phyloP scores from a whole-genome alignment of 2,797 vertebrate species.

The Cyclopterus lumpus region DNA sequence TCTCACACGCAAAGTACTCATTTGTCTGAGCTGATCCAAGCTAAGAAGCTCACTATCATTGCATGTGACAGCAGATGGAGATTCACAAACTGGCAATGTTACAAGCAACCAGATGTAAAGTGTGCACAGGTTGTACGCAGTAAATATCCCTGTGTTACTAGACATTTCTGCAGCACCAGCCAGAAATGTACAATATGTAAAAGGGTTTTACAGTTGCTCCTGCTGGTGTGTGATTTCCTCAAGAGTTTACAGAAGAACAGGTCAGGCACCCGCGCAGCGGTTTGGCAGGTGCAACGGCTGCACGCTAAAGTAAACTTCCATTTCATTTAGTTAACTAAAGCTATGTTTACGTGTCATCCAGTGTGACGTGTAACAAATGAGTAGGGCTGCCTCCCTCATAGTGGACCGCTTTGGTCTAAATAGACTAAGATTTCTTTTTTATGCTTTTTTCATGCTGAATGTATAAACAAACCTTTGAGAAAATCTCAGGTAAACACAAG shows the following conservation, averaged over 20 bases:
- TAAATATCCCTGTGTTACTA: background rate
- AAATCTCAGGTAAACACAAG: no score
- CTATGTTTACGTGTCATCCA: background rate
- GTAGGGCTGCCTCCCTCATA: background rate
- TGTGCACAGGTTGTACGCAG: background rate
- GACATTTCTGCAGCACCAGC: background rate
- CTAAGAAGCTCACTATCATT: background rate
- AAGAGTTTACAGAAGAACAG: slow-evolving; percentile 1
- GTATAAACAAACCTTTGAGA: background rate
- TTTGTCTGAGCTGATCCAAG: background rate
- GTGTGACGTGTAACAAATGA: background rate
- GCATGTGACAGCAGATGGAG: background rate
- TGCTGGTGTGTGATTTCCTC: background rate
- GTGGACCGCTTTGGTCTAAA: background rate
- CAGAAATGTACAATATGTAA: no score
- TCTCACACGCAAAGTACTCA: background rate
- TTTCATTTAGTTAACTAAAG: slow-evolving; percentile 9
- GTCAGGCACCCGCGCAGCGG: background rate
- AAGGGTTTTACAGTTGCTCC: background rate
- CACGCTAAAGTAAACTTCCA: slow-evolving; percentile 27
- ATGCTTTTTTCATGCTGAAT: no score
- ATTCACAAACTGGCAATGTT: background rate
- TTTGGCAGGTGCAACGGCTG: slow-evolving; percentile 5
- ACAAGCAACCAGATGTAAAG: background rate
- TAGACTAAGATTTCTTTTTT: background rate